phyloP scores from a whole-genome alignment of 2,888 invertebrate genomes.

The Glaucopsyche alexis region DNA sequence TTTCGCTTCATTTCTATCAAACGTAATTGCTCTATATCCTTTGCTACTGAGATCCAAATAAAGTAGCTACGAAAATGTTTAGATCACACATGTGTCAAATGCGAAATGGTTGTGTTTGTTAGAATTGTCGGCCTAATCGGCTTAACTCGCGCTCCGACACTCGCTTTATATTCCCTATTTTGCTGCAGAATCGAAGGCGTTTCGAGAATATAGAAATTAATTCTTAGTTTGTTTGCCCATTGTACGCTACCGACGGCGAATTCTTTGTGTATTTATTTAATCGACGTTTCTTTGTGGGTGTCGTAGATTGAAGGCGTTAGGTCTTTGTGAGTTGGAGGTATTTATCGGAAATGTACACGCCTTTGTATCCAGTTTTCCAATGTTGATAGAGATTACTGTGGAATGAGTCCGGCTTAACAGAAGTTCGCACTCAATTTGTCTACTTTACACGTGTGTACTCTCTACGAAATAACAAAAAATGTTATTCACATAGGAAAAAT shows the following conservation, averaged over 20 bases:
- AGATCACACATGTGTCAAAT: conserved; percentile 61
- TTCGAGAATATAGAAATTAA: conserved; percentile 67
- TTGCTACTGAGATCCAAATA: conserved; percentile 4
- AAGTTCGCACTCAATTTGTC: conserved; percentile 18
- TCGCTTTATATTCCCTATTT: conserved; percentile 58
- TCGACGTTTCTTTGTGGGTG: conserved; percentile 63
- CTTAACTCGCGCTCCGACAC: conserved; percentile 62
- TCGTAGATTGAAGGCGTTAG: conserved; percentile 57
- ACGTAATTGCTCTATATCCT: conserved; percentile 16
- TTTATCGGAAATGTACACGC: conserved; percentile 44
- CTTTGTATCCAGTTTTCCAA: conserved; percentile 34
- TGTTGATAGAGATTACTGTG: conserved; percentile 32
- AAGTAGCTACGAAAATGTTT: conserved; percentile 40
- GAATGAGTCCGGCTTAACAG: conserved; percentile 28
- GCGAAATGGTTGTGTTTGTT: conserved; percentile 65
- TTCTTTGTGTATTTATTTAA: conserved; percentile 75
- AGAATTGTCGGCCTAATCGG: conserved; percentile 77
- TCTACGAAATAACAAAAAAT: conserved; percentile 7
- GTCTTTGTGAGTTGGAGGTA: conserved; percentile 44
- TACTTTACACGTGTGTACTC: not conserved
- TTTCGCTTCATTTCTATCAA: not conserved
- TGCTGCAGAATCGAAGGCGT: conserved; percentile 66
- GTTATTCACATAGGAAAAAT: not conserved
- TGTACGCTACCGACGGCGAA: conserved; percentile 67
- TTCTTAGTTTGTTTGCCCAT: conserved; percentile 75